A percentile compares a stretch with the other conserved stretches of the same genome.
Evolutionary conservation across 2,113 vertebrate genomes (phyloP).

Genomic region (Aythya baeri): DNA sequence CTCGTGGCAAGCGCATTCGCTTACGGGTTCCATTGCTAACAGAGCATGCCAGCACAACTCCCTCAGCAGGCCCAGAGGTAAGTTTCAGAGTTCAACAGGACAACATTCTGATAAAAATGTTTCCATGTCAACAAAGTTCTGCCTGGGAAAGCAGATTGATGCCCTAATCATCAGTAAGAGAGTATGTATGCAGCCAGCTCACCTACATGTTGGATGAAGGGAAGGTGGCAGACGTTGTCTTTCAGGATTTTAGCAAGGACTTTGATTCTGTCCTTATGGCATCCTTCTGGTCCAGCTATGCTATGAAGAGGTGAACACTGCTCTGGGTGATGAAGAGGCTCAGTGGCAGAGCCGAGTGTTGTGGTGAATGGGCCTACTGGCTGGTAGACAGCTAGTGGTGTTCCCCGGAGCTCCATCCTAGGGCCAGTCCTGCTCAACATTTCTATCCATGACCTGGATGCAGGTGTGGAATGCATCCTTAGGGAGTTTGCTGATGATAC

Average conservation of each 20-base stretch:
- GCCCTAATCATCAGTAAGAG: background rate
- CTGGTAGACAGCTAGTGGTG: background rate
- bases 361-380: background rate
- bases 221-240: background rate
- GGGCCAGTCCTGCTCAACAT: background rate
- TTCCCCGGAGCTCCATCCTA: background rate
- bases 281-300: background rate
- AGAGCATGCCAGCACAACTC: slow-evolving; percentile 27
- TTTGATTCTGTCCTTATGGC: background rate
- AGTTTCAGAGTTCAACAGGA: background rate
- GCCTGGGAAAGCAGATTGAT: background rate
- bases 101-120: background rate
- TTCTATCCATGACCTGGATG: background rate
- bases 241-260: too few species aligned
- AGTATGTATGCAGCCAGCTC: background rate
- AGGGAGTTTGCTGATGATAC: background rate
- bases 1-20: slow-evolving; percentile 82
- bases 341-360: background rate
- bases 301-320: background rate
- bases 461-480: background rate
- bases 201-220: background rate
- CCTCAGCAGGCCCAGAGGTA: slow-evolving; percentile 74
- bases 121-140: background rate
- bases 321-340: background rate
- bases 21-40: slow-evolving; percentile 58